A percentile compares a stretch with the other conserved stretches of the same genome.
Conservation (phyloP, 1,140 invertebrate species). For the Eufriesea mexicana region DNA sequence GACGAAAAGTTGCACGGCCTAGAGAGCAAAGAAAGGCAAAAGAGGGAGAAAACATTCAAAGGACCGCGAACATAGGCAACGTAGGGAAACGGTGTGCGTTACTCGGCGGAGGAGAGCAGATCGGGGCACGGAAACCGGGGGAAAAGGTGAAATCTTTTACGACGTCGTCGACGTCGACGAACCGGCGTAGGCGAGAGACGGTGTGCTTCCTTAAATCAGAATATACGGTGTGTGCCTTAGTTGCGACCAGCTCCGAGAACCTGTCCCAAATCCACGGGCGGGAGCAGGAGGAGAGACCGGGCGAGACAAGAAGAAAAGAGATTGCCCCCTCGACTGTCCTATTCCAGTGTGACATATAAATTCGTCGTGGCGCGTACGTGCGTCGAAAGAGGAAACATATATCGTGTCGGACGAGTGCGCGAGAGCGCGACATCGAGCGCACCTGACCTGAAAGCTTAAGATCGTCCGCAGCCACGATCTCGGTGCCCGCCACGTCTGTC, state of each 20-base stretch:
- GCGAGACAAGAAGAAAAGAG: conserved; percentile 51
- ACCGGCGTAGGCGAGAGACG: conserved; percentile 51
- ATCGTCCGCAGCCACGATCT: conserved; percentile 41
- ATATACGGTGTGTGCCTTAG: conserved; percentile 33
- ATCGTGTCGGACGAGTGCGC: conserved; percentile 65
- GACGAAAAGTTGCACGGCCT: not conserved
- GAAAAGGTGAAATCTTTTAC: conserved; percentile 63
- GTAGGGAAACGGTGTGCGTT: too few species aligned
- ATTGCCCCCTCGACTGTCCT: conserved; percentile 60
- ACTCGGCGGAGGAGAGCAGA: too few species aligned
- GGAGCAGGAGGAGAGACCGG: conserved; percentile 39
- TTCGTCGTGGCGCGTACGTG: conserved; percentile 73
- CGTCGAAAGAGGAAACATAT: conserved; percentile 73
- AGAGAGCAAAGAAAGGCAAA: not conserved
- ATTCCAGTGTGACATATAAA: conserved; percentile 73
- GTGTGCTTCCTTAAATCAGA: conserved; percentile 68
- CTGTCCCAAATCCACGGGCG: conserved; percentile 70
- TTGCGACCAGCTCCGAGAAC: conserved; percentile 59
- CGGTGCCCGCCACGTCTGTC: conserved; percentile 51
- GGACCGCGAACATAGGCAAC: not conserved
- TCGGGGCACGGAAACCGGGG: not conserved
- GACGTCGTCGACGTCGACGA: conserved; percentile 54
- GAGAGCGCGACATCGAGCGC: conserved; percentile 67
- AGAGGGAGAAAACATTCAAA: not conserved
- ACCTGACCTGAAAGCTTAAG: conserved; percentile 76